Evolutionary conservation across 1,140 invertebrate species (phyloP).

Genomic region (Leptopilina clavipes): DNA sequence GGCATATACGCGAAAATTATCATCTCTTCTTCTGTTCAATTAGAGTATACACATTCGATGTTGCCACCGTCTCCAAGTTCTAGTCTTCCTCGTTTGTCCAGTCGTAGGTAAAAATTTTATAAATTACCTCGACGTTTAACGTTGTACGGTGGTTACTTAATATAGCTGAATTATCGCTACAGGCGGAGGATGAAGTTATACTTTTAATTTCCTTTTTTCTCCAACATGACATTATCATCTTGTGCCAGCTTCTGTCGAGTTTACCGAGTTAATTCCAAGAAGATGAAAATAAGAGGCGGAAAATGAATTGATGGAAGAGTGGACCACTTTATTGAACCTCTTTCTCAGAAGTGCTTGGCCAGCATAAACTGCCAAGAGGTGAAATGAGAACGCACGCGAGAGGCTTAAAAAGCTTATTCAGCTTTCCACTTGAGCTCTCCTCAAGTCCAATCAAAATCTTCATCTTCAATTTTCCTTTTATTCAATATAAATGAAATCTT

Average conservation of each 20-base stretch:
- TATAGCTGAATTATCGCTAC: slow-evolving; percentile 1
- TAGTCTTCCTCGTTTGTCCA: slow-evolving; percentile 42
- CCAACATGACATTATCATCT: no score
- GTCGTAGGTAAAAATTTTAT: slow-evolving; percentile 33
- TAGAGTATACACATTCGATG: not conserved
- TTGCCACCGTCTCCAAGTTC: not conserved
- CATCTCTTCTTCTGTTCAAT: not conserved
- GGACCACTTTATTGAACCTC: slow-evolving; percentile 14
- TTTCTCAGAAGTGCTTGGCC: slow-evolving; percentile 6
- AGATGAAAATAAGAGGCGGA: slow-evolving; percentile 22
- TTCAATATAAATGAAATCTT: no score
- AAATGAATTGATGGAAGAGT: slow-evolving; percentile 16
- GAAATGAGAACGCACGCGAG: slow-evolving; percentile 21
- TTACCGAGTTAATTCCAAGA: not conserved
- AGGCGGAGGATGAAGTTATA: not conserved
- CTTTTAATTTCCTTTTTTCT: not conserved
- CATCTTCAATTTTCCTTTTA: no score
- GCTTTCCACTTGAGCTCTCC: no score
- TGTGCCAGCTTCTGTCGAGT: not conserved
- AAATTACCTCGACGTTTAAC: slow-evolving; percentile 39
- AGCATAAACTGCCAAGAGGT: slow-evolving; percentile 13
- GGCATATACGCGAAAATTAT: slow-evolving; percentile 19
- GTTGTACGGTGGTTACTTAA: slow-evolving; percentile 32
- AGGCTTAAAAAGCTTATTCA: not conserved
- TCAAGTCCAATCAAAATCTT: no score